Conservation (phyloP, 1,140 invertebrate species). For the Diachasma alloeum region DNA sequence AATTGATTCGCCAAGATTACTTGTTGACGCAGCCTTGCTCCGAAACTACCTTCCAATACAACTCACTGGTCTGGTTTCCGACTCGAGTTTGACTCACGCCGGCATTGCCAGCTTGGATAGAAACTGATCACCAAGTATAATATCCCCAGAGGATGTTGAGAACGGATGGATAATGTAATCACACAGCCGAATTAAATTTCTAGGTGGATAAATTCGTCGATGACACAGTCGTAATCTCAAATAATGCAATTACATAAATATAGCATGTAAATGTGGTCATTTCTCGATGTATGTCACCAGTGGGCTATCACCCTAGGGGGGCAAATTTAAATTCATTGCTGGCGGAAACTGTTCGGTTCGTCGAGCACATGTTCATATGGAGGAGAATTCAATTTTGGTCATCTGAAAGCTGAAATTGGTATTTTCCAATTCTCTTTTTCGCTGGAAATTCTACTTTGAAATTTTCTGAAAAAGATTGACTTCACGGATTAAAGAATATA, state of each 20-base stretch:
- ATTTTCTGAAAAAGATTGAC: neutral
- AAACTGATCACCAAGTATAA: too few species aligned
- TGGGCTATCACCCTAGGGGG: neutral
- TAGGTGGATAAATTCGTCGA: neutral
- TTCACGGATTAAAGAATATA: neutral
- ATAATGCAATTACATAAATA: neutral
- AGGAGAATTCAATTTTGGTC: neutral
- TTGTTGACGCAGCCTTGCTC: too few species aligned
- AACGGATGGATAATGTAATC: neutral
- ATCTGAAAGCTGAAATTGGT: neutral
- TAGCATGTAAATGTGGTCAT: neutral
- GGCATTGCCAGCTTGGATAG: too few species aligned
- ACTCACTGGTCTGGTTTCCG: too few species aligned
- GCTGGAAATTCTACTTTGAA: neutral
- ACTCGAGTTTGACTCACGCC: too few species aligned
- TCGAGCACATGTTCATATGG: neutral
- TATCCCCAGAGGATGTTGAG: too few species aligned
- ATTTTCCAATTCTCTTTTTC: neutral
- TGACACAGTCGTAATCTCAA: neutral
- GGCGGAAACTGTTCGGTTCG: neutral
- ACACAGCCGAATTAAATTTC: neutral
- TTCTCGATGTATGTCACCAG: neutral
- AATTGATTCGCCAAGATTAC: too few species aligned
- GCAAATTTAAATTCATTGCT: neutral
- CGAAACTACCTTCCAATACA: too few species aligned